Base-by-base conservation (phyloP, 2,797 vertebrate genomes). In the Remorina albescens region DNA sequence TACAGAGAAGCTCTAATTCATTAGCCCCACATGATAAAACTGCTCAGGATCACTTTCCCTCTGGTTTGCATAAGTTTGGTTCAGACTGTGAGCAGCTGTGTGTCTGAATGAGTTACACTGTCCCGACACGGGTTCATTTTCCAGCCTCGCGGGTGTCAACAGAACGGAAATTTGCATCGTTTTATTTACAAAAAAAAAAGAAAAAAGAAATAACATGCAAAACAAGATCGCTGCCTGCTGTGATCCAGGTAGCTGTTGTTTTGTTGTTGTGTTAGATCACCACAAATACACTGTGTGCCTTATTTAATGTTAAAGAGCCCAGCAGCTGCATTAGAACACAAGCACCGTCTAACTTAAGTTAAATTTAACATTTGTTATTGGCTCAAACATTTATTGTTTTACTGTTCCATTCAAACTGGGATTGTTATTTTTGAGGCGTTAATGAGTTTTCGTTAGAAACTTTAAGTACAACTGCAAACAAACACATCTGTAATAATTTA, bases 121-220 rank as follows among this genome's bases (percentile, higher is more conserved):
- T 10, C 11, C 47, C 36, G 16, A 37, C 54, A 25, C 32, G 23
- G 65, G 41, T 28, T 58, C 47, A 49, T 21, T 28, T 51, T 41
- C 19, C 67, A 55, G 46, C 6, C 5, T 18, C 47, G 16, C 12
- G 3, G 32, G 8, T 6, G 0, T 21, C 25, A 67, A 16, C 57
- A 28, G 28, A 2, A 13, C 13, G 30, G 5, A 47, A 0, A 72
- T 85, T 84, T 87, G 83, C 83, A 85, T 89, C 56, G 0, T 63
- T 66, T 69, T 50, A 72, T 71, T 82, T 57, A 57, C 10, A 51
- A 49, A 34, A 80, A 39, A 70, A 36, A n/a, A n/a, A n/a, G n/a
- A 51, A 49, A 34, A 80, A 39, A 70, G 39, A 86, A 82, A 87
- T 67, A 8, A 71, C 0, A 89, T 82, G 85, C 79, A 89, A 88